A percentile compares a stretch with the other conserved stretches of the same genome.
Evolutionary conservation across 2,113 vertebrate genomes (phyloP).

Genomic region (Corvus cornix): DNA sequence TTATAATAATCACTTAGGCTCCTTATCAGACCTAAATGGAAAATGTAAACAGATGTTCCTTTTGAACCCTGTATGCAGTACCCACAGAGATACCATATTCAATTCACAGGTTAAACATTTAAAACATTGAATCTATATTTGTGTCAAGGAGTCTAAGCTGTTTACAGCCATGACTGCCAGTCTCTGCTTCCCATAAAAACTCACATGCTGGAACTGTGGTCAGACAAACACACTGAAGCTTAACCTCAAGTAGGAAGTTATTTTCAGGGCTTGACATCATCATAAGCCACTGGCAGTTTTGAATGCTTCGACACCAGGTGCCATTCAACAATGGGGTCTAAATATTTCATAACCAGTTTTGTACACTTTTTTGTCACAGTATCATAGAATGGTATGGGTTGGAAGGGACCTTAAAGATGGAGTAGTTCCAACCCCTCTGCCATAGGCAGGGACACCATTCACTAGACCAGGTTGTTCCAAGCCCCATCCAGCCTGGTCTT

Average conservation of each 20-base stretch:
- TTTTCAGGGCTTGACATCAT: constrained; percentile 2
- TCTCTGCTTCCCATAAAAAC: constrained; percentile 1
- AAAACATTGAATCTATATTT: not conserved
- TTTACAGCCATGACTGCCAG: constrained; percentile 24
- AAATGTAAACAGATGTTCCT: not conserved
- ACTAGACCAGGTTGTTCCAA: not conserved
- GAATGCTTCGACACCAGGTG: not conserved
- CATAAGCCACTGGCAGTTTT: not conserved
- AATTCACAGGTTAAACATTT: not conserved
- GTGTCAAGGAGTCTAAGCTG: not conserved
- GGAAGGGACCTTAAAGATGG: not conserved
- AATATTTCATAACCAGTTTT: not conserved
- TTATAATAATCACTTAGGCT: not conserved
- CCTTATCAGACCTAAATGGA: not conserved
- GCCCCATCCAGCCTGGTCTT: not conserved
- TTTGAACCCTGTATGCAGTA: not conserved
- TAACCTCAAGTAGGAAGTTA: not conserved
- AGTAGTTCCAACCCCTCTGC: not conserved
- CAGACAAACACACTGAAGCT: not conserved
- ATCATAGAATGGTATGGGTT: not conserved
- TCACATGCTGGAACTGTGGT: not conserved
- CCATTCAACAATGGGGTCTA: not conserved
- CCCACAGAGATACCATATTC: not conserved
- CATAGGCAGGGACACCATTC: not conserved
- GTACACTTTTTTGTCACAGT: not conserved